A percentile compares a stretch with the other conserved stretches of the same genome.
Evolutionary conservation across 2,113 vertebrate genomes (phyloP).

Genomic region (Ochotona curzoniae): DNA sequence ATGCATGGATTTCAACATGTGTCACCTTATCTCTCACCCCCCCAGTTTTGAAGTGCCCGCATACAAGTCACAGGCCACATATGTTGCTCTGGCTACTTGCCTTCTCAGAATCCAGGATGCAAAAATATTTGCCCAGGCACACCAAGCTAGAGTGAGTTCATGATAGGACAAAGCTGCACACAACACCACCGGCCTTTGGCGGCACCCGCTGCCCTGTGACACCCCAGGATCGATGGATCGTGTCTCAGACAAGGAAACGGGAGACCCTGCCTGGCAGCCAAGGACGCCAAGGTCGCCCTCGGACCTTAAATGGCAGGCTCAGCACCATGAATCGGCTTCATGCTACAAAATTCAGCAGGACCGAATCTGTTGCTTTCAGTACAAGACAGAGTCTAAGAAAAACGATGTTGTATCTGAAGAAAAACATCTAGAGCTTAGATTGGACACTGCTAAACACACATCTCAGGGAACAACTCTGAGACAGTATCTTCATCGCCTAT

Average conservation of each 20-base stretch:
- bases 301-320: not conserved
- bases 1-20: no score
- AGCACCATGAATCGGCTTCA: not conserved
- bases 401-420: not conserved
- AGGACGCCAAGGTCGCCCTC: not conserved
- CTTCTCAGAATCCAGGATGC: not conserved
- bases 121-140: not conserved
- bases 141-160: conserved; percentile 6
- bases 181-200: no score
- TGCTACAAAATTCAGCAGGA: not conserved
- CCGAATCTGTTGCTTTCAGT: not conserved
- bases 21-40: no score
- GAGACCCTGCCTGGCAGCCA: no score
- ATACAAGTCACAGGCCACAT: not conserved
- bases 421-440: not conserved
- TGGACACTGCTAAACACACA: not conserved
- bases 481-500: not conserved
- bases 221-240: no score
- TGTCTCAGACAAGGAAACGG: no score
- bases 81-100: not conserved
- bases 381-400: not conserved
- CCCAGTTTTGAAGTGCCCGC: no score
- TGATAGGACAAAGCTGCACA: not conserved
- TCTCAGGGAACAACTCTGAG: not conserved
- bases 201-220: no score